Percentiles rank a stretch among this genome's conserved stretches.
Evolutionary conservation across 2,797 vertebrate species (phyloP).

Genomic region (Amniataba percoides): DNA sequence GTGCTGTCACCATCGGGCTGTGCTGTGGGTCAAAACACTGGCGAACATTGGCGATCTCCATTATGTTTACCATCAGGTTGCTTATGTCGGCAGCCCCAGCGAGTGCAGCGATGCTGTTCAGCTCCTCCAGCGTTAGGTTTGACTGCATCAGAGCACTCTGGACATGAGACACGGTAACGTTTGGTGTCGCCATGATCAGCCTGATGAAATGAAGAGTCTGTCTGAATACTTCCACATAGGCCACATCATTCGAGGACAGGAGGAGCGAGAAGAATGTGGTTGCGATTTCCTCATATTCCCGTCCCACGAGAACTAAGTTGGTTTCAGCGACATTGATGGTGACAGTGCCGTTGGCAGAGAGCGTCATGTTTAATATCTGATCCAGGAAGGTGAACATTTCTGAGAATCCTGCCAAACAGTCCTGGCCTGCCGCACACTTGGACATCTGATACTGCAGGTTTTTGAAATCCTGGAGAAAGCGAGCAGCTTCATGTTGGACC

Average conservation of each 20-base stretch:
- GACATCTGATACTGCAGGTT: conserved; percentile 64
- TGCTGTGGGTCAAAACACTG: conserved; percentile 75
- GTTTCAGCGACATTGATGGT: conserved; percentile 43
- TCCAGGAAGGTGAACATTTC: conserved; percentile 74
- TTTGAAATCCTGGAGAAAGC: conserved; percentile 68
- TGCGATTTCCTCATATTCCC: conserved; percentile 57
- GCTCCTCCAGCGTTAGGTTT: conserved; percentile 78
- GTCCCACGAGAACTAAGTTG: conserved; percentile 26
- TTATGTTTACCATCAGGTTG: conserved; percentile 66
- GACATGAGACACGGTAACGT: conserved; percentile 65
- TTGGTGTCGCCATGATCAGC: conserved; percentile 58
- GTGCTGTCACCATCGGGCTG: conserved; percentile 29
- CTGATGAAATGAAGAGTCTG: conserved; percentile 74
- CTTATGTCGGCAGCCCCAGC: conserved; percentile 59
- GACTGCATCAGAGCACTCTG: conserved; percentile 72
- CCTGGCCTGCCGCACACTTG: conserved; percentile 62
- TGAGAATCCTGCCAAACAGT: conserved; percentile 72
- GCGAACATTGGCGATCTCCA: conserved; percentile 50
- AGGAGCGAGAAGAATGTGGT: conserved; percentile 72
- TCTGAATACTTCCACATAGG: conserved; percentile 54
- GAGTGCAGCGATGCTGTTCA: conserved; percentile 66
- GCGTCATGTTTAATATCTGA: conserved; percentile 57
- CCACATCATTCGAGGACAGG: conserved; percentile 58
- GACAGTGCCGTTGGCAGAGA: conserved; percentile 29
- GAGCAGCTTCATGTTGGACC: conserved; percentile 57